Evolutionary conservation across 1,140 invertebrate species (phyloP), one percentile per base, ranked within the genome.

Genomic region (Drosophila azteca): DNA sequence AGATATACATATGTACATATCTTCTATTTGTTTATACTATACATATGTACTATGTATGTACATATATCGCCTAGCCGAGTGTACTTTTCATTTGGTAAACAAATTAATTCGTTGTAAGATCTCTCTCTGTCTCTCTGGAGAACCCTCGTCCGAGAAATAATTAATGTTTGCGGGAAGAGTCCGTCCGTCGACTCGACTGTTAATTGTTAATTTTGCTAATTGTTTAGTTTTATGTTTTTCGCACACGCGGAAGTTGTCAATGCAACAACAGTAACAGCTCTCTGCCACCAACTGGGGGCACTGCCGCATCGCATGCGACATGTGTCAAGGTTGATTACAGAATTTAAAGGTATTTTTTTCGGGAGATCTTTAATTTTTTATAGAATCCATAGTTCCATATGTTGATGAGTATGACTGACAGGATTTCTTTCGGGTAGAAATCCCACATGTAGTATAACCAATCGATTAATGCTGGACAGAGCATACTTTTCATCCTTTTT

Each of bases 101-200:
- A 69, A 68, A 70, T 69, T 70, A 70, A 69, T 70, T 70, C 52
- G 64, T 24, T 58, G 67, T 70, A 70, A 50, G 65, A 58, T 50
- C 45, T 11, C 35, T 39, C 35, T 39, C 29, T 31, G 8, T 35
- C 11, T 39, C 35, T 58, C 44, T 69, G 29, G 46, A 50, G 45
- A 68, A 69, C 52, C 45, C 69, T 45, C 13, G 45, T 70, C 44
- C 13, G 26, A 29, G 67, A 45, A 69, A 69, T 70, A 58, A 69
- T 69, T 69, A 69, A 49, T 68, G 64, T 69, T 69, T 43, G 57
- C 11, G 22, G 8, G 44, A 43, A 6, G 26, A 43, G 31, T 22
- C 35, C 7, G 3, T 20, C 5, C 8, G 6, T 31, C 49, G 43
- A 20, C 43, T 15, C 4, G 41, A 24, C 6, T 43, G 63, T 20